Evolutionary conservation across 2,888 invertebrate genomes (phyloP), one percentile per base, ranked within the genome.

Genomic region (Blera fallax): DNA sequence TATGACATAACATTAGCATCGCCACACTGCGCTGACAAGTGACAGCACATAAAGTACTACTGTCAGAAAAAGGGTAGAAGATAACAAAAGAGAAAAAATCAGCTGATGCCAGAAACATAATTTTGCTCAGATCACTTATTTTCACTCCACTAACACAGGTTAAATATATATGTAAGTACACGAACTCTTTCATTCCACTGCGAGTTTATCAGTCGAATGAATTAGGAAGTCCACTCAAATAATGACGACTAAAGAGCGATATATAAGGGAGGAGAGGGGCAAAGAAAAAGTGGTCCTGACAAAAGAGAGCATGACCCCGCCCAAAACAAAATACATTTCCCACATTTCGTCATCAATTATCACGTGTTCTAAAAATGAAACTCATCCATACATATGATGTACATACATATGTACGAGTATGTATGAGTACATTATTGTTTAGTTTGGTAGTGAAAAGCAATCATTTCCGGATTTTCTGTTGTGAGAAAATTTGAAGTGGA

Each of bases 241-340:
- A 18, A 52, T 14, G 24, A 7, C n/a, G n/a, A 29, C 14, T 52
- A 11, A 52, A 52, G 52, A 52, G 52, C 7, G 24, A 24, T 24
- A 24, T 24, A 24, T 24, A 52, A 52, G 6, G 48, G 10, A 4
- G n/a, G n/a, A n/a, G n/a, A n/a, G n/a, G n/a, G n/a, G n/a, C n/a
- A n/a, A n/a, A n/a, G n/a, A n/a, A n/a, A n/a, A 8, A n/a, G 29
- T 24, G 21, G n/a, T 60, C 24, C 27, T 43, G 16, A 21, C 4
- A 3, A 14, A 50, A 50, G 50, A 65, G 65, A 34, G 10, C 14
- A 50, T 14, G n/a, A 50, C 65, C 65, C 14, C 65, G 34, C 65
- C 65, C 50, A 48, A 24, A 65, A 21, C 5, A 48, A 65, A 5
- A 34, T 16, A 4, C 2, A 14, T 37, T 16, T 21, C 24, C 2